These are phyloP conservation scores for Cavia aperea DNA, from an alignment of 2,113 vertebrate genomes.

Conservation along the genomic window DNA sequence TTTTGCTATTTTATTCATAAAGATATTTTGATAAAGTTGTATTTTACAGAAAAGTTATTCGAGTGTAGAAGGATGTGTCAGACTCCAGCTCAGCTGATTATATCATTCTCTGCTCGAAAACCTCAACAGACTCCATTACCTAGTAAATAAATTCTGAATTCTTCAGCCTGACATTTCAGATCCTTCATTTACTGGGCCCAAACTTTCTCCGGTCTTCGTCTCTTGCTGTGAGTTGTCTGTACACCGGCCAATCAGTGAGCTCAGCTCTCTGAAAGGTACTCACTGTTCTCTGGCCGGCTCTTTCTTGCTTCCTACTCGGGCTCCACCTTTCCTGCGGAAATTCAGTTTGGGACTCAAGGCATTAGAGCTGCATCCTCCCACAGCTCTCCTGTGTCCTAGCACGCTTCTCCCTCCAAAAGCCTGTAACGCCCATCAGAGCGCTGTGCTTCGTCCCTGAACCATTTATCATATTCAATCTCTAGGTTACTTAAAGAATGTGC, in stretches of 20 bases:
- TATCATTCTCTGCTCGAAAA: constrained; percentile 12
- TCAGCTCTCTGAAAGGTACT: neutral
- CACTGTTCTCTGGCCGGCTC: rapidly evolving
- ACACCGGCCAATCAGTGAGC: neutral
- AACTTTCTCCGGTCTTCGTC: neutral
- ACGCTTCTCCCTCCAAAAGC: neutral
- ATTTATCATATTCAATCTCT: neutral
- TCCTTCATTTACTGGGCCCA: neutral
- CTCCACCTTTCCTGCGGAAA: neutral
- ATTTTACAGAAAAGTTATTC: constrained; percentile 44
- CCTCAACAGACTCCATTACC: constrained; percentile 17
- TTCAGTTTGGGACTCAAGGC: neutral
- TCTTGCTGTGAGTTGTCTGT: neutral
- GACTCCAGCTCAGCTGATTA: constrained; percentile 32
- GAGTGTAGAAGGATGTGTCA: constrained; percentile 48
- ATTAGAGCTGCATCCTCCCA: too few relatives aligned
- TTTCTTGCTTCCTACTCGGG: rapidly evolving
- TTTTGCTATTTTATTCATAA: constrained; percentile 46
- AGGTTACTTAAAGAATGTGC: neutral
- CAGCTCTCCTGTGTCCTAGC: neutral
- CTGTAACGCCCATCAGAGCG: neutral
- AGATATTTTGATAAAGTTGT: constrained; percentile 51
- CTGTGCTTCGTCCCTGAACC: neutral
- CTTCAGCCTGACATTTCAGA: constrained; percentile 35
- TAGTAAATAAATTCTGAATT: constrained; percentile 35